Evolutionary conservation across 2,797 vertebrate genomes (phyloP).

Genomic region (Centropyge bicolor): DNA sequence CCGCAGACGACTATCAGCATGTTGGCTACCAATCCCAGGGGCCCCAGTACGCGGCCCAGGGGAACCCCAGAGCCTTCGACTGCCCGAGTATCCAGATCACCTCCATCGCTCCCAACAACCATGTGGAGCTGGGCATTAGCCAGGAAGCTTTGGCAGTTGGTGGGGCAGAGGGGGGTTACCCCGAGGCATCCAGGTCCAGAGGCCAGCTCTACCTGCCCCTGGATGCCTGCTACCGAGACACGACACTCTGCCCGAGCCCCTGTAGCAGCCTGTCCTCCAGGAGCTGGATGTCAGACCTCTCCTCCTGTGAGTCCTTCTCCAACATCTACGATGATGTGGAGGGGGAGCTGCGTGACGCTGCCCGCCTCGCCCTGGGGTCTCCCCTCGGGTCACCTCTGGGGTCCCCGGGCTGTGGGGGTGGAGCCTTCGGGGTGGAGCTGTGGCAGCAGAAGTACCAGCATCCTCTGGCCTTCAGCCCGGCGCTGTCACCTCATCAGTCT

Average conservation of each 20-base stretch:
- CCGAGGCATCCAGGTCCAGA: conserved; percentile 64
- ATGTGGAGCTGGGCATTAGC: conserved; percentile 59
- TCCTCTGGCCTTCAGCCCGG: conserved; percentile 83
- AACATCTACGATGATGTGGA: conserved; percentile 93
- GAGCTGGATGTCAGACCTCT: conserved; percentile 88
- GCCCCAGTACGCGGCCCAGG: conserved; percentile 81
- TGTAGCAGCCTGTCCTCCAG: conserved; percentile 86
- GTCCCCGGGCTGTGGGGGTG: conserved; percentile 86
- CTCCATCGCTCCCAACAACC: conserved; percentile 78
- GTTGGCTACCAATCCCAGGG: conserved; percentile 79
- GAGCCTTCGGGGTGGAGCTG: conserved; percentile 89
- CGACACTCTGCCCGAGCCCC: conserved; percentile 78
- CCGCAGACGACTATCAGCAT: conserved; percentile 83
- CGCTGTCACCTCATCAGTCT: conserved; percentile 91
- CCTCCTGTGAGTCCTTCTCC: conserved; percentile 96
- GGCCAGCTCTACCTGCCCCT: conserved; percentile 82
- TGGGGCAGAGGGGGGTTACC: conserved; percentile 67
- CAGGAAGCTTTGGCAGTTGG: conserved; percentile 41
- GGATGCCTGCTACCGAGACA: conserved; percentile 86
- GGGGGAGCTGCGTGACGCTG: conserved; percentile 91
- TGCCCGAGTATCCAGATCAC: conserved; percentile 97
- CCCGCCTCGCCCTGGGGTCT: conserved; percentile 89
- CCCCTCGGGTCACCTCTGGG: conserved; percentile 89
- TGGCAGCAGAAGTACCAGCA: conserved; percentile 87
- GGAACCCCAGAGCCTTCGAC: conserved; percentile 91